These are phyloP conservation scores for Mohoua ochrocephala DNA, from an alignment of 2,113 vertebrate genomes.

Conservation along the genomic window DNA sequence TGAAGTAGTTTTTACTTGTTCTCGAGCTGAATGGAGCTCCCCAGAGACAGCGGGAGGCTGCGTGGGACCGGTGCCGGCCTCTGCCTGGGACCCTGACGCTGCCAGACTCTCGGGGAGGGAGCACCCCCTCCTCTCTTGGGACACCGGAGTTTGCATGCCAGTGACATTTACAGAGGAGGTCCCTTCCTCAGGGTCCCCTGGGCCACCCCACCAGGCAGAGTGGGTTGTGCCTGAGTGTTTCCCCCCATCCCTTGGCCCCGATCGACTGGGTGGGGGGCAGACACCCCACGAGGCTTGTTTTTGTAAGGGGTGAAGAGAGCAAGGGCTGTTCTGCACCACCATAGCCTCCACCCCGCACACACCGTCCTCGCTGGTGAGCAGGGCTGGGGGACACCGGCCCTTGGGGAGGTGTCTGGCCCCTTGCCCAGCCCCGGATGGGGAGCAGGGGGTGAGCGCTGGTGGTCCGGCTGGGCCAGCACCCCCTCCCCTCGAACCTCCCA, in stretches of 20 bases:
- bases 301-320: not conserved
- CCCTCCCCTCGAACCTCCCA: not conserved
- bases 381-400: not conserved
- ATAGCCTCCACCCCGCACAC: accelerated
- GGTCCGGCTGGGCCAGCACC: not conserved
- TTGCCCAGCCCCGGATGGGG: accelerated
- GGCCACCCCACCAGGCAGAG: not conserved
- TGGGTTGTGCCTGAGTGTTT: not conserved
- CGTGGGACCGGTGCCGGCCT: constrained; percentile 2
- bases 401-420: accelerated
- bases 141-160: constrained; percentile 46
- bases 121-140: not conserved
- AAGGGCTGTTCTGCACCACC: not conserved
- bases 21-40: constrained; percentile 55
- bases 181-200: not conserved
- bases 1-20: constrained; percentile 63
- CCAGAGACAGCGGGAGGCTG: constrained; percentile 50
- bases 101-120: not conserved
- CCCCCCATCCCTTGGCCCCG: not conserved
- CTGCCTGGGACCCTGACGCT: not conserved
- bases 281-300: not conserved
- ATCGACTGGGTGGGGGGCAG: not conserved
- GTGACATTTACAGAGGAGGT: constrained; percentile 1
- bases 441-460: not conserved
- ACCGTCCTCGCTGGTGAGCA: not conserved